Evolutionary conservation across 1,140 invertebrate species (phyloP).

Genomic region (Danaus plexippus): DNA sequence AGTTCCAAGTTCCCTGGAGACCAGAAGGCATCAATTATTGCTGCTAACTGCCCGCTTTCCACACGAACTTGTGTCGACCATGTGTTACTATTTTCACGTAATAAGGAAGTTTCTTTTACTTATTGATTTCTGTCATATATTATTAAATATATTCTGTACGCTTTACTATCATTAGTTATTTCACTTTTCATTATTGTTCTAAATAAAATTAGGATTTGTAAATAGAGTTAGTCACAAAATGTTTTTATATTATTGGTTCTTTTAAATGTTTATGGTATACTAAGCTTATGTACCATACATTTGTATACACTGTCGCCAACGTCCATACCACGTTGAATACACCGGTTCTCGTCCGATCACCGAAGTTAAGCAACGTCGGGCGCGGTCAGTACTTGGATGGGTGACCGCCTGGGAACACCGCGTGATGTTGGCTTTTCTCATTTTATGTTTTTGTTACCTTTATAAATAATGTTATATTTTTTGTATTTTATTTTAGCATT

Average conservation of each 20-base stretch:
- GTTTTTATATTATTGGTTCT: too few relatives aligned
- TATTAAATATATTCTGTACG: too few relatives aligned
- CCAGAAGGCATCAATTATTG: constrained; percentile 44
- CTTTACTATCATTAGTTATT: too few relatives aligned
- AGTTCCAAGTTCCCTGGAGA: constrained; percentile 11
- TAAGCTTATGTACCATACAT: too few relatives aligned
- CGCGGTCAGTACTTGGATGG: constrained; percentile 33
- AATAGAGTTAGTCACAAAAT: too few relatives aligned
- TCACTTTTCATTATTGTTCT: too few relatives aligned
- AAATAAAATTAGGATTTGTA: too few relatives aligned
- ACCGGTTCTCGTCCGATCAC: constrained; percentile 38
- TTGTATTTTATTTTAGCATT: too few relatives aligned
- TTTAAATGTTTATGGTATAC: too few relatives aligned
- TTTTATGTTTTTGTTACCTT: too few relatives aligned
- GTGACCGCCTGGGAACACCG: constrained; percentile 33
- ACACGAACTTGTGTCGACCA: constrained; percentile 24
- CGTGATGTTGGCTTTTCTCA: constrained; percentile 28
- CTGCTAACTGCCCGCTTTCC: constrained; percentile 27
- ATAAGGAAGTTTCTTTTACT: constrained; percentile 9
- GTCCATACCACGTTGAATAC: constrained; percentile 44
- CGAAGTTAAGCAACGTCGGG: constrained; percentile 35
- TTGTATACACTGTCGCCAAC: constrained; percentile 12
- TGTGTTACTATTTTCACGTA: constrained; percentile 44
- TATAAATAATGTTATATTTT: too few relatives aligned
- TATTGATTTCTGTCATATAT: too few relatives aligned